Conservation (phyloP, 2,888 invertebrate genomes). For the Thymelicus sylvestris region DNA sequence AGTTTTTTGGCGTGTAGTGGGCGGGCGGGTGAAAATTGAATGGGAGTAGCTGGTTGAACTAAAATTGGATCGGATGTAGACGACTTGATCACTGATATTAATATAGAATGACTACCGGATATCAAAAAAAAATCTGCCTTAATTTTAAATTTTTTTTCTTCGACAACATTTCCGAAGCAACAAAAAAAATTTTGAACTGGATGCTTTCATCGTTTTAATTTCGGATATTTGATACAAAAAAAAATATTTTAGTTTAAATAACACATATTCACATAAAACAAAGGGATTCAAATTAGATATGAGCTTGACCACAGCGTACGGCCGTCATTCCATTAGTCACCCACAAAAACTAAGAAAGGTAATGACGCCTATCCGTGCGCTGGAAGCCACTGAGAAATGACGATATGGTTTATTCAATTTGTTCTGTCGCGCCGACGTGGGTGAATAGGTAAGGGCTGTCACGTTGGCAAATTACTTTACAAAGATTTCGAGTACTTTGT, state of each 20-base stretch:
- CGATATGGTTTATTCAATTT: constrained; percentile 74
- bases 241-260: neutral
- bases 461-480: neutral
- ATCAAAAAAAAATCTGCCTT: no score
- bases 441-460: constrained; percentile 18
- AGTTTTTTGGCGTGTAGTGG: constrained; percentile 66
- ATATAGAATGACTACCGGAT: constrained; percentile 49
- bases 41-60: constrained; percentile 60
- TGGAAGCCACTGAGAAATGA: constrained; percentile 58
- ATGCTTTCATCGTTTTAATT: no score
- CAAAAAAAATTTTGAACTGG: no score
- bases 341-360: constrained; percentile 30
- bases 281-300: constrained; percentile 20
- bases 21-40: constrained; percentile 69
- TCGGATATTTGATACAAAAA: no score
- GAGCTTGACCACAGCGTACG: constrained; percentile 14
- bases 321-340: constrained; percentile 21
- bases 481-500: no score
- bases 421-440: constrained; percentile 45
- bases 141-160: no score
- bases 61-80: constrained; percentile 52
- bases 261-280: constrained; percentile 9
- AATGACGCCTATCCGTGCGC: constrained; percentile 34
- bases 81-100: constrained; percentile 61
- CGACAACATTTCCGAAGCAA: no score